These are phyloP conservation scores for Troides helena DNA, from an alignment of 2,888 invertebrate genomes.

Conservation along the genomic window DNA sequence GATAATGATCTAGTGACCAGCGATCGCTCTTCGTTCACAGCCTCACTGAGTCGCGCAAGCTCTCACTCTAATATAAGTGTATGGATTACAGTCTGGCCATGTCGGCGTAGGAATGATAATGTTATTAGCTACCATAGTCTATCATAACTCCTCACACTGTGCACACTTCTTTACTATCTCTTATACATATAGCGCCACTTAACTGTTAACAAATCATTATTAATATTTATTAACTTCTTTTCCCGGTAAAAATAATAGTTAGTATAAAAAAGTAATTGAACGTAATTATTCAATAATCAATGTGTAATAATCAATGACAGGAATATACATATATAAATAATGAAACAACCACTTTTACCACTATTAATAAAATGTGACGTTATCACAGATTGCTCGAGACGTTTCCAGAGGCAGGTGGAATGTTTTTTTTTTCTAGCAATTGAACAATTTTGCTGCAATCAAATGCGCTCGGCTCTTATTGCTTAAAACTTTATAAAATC, in stretches of 20 bases:
- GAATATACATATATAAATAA: constrained; percentile 25
- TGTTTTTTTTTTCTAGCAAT: constrained; percentile 8
- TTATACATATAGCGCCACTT: constrained; percentile 15
- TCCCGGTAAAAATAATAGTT: constrained; percentile 3
- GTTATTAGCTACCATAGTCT: constrained; percentile 42
- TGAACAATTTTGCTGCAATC: neutral
- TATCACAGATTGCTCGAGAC: constrained; percentile 57
- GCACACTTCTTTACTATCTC: constrained; percentile 10
- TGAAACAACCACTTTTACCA: constrained; percentile 30
- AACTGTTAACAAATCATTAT: constrained; percentile 5
- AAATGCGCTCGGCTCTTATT: neutral
- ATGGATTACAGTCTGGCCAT: constrained; percentile 59
- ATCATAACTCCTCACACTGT: constrained; percentile 21
- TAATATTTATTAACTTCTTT: constrained; percentile 2
- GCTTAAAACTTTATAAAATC: neutral
- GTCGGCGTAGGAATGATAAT: constrained; percentile 69
- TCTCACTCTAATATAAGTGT: constrained; percentile 55
- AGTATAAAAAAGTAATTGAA: constrained; percentile 18
- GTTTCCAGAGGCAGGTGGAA: constrained; percentile 16
- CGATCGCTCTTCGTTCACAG: constrained; percentile 59
- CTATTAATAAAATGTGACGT: constrained; percentile 38
- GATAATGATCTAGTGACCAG: no score
- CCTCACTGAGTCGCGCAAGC: constrained; percentile 74
- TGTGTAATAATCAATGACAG: constrained; percentile 2
- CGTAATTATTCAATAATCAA: constrained; percentile 29